Base-by-base conservation (phyloP, 2,888 invertebrate genomes). In the Aphodius sticticus region DNA sequence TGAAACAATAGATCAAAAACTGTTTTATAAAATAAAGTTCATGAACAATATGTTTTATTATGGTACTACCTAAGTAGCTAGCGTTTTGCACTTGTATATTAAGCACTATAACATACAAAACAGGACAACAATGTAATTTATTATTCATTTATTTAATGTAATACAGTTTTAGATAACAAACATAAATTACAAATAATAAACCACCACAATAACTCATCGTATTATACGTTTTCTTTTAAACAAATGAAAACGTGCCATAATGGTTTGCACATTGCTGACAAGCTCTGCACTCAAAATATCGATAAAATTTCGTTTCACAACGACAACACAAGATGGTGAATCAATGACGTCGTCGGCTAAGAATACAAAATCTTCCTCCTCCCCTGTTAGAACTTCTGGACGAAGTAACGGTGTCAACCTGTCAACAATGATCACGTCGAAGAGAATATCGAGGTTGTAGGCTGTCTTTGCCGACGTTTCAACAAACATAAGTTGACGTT, bases 401-500 rank as follows among this genome's bases (percentile, higher is more conserved):
- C 53, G 7, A 7, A 12, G 9, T 5, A 53, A 53, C 7, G 53
- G 53, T 53, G 53, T 53, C 1, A 53, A 12, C 53, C 53, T 2
- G 12, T 53, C 53, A 53, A 53, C 53, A 12, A 53, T 53, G 6
- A 53, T 53, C 7, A 53, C 53, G 9, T 98, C 92, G 92, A 99
- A 99, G 91, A 98, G 97, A 90, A 98, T 98, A 91, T 97, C 98
- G 85, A 98, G 98, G 90, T 98, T 98, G 96, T 97, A 96, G 88
- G 97, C 97, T 85, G 98, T 98, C 93, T 98, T 99, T 86, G 98
- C 98, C 86, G 98, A 98, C 86, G 98, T 99, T 92, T 98, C 98
- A 97, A 98, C 97, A 91, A 98, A 98, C 84, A 99, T 93, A 86
- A 99, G 93, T 83, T 97, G 97, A 91, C 99, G 98, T 91, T 98